Percentiles rank a stretch among this genome's conserved stretches.
These are phyloP conservation scores for Crypturellus undulatus DNA, from an alignment of 2,113 vertebrate species.

Conservation along the genomic window DNA sequence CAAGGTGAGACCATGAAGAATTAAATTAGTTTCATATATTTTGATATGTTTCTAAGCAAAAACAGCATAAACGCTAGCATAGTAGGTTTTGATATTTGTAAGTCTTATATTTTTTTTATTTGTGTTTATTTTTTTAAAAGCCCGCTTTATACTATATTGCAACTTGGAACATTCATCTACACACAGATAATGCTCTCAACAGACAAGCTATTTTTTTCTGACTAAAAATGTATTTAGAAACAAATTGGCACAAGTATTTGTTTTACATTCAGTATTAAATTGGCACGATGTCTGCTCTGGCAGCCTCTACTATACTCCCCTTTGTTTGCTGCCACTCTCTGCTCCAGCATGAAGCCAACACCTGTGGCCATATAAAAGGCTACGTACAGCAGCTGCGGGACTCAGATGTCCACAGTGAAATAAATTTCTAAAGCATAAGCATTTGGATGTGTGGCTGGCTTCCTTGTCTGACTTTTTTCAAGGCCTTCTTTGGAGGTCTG, in stretches of 20 bases:
- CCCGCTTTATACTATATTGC: slow-evolving; percentile 35
- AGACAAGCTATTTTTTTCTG: slow-evolving; percentile 77
- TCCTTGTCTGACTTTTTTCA: slow-evolving; percentile 67
- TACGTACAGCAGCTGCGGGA: slow-evolving; percentile 75
- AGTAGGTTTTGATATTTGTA: not conserved
- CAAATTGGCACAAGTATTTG: slow-evolving; percentile 71
- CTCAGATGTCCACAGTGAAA: slow-evolving; percentile 77
- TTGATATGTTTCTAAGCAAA: not conserved
- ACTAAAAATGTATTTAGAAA: slow-evolving; percentile 78
- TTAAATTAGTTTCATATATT: not conserved
- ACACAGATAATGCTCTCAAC: slow-evolving; percentile 58
- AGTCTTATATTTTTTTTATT: not conserved
- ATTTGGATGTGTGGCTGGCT: slow-evolving; percentile 70
- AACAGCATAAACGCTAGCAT: not conserved
- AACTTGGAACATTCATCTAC: slow-evolving; percentile 53
- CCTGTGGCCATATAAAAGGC: slow-evolving; percentile 81
- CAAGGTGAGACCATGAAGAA: not conserved
- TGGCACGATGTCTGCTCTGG: slow-evolving; percentile 78
- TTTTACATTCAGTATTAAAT: slow-evolving; percentile 79
- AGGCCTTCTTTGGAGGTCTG: slow-evolving; percentile 42
- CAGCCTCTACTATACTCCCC: slow-evolving; percentile 72
- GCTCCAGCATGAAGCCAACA: slow-evolving; percentile 75
- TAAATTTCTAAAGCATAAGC: slow-evolving; percentile 77
- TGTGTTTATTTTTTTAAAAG: slow-evolving; percentile 50
- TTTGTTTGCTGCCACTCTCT: slow-evolving; percentile 72